Conservation (phyloP, 2,797 vertebrate species). For the Cossypha caffra region DNA sequence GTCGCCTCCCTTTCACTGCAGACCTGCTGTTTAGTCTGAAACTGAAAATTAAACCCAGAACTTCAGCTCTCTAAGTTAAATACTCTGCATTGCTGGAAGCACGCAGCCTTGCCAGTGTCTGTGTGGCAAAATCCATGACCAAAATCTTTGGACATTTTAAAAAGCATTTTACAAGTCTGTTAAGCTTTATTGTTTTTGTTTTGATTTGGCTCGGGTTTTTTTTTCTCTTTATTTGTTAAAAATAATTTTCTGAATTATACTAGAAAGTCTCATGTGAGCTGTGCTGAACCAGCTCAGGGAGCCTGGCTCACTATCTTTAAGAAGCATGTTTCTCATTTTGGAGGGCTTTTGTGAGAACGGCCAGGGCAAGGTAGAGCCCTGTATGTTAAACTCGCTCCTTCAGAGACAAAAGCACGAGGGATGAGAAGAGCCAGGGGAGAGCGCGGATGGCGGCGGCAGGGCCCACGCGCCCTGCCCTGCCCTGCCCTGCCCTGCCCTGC, state of each 20-base stretch:
- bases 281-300: not conserved
- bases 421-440: not conserved
- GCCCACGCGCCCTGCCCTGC: not conserved
- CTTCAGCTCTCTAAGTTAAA: constrained; percentile 47
- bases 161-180: constrained; percentile 49
- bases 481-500: not conserved
- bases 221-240: not conserved
- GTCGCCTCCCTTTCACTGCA: constrained; percentile 37
- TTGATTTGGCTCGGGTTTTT: not conserved
- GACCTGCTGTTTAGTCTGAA: constrained; percentile 73
- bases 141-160: constrained; percentile 43
- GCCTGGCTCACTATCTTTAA: not conserved
- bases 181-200: constrained; percentile 1
- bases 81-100: constrained; percentile 23
- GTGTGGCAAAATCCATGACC: constrained; percentile 31
- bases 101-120: constrained; percentile 26
- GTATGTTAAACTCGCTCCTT: not conserved
- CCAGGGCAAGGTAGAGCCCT: not conserved
- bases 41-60: constrained; percentile 72
- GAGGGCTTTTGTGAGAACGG: not conserved
- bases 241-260: not conserved
- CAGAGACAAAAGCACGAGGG: not conserved
- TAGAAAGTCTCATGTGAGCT: not conserved
- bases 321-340: constrained; percentile 20
- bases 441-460: not conserved